Percentiles rank a stretch among this genome's conserved stretches.
Evolutionary conservation across 2,888 invertebrate genomes (phyloP).

Genomic region (Acanthosepion lycidas): DNA sequence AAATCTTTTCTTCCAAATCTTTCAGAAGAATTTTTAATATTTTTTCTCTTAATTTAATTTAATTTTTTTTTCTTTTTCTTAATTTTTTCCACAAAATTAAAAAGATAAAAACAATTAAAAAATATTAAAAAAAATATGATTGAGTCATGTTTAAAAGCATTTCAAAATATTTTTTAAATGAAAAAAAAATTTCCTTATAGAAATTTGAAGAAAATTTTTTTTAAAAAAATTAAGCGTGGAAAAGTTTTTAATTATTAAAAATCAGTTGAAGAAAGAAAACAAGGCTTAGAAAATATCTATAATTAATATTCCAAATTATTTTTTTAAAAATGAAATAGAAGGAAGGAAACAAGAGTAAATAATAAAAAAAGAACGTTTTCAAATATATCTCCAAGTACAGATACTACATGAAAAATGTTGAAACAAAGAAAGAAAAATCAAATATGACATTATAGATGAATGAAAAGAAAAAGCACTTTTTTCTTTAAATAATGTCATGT

Average conservation of each 20-base stretch:
- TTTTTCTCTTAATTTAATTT: background rate
- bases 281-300: background rate
- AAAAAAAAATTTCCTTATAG: no score
- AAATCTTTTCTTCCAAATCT: background rate
- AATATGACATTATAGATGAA: background rate
- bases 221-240: background rate
- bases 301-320: background rate
- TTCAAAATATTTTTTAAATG: background rate
- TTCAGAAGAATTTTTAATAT: background rate
- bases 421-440: background rate
- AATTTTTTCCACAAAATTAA: background rate
- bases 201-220: background rate
- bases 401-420: background rate
- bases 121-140: background rate
- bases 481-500: no score
- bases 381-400: no score
- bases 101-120: background rate
- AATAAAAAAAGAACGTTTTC: no score
- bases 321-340: background rate
- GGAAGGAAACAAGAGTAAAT: no score
- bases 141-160: background rate
- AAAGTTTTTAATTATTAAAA: background rate
- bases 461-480: background rate
- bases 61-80: background rate
- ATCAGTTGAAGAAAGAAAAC: background rate